A percentile compares a stretch with the other conserved stretches of the same genome.
Conservation (phyloP, 2,113 vertebrate species). For the Euleptes europaea region DNA sequence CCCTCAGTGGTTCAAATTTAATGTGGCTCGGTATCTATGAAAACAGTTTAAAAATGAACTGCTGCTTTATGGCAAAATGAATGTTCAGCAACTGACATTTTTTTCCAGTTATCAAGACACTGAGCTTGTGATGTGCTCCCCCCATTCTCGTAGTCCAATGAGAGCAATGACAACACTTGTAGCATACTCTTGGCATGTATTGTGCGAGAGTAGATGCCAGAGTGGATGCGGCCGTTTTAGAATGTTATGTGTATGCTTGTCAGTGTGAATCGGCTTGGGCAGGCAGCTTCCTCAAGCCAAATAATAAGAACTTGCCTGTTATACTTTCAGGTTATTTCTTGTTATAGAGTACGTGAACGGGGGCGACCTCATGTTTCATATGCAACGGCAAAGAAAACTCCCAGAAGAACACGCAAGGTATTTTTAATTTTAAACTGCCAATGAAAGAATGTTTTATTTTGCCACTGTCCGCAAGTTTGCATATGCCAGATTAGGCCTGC, state of each 20-base stretch:
- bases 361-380: conserved; percentile 98
- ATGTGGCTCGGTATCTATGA: no score
- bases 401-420: conserved; percentile 97
- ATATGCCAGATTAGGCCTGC: no score
- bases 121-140: no score
- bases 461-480: no score
- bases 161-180: no score
- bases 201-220: neutral
- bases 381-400: conserved; percentile 96
- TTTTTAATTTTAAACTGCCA: neutral
- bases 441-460: fast-evolving
- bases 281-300: conserved; percentile 1
- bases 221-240: neutral
- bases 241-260: no score
- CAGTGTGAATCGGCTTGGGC: neutral
- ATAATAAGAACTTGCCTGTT: conserved; percentile 15
- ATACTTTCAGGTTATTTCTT: conserved; percentile 87
- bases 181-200: neutral
- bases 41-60: no score
- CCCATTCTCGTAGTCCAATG: no score
- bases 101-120: no score
- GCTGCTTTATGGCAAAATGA: no score
- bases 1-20: no score
- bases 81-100: no score
- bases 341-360: conserved; percentile 98